Evolutionary conservation across 2,888 invertebrate species (phyloP), one percentile per base, ranked within the genome.

Genomic region (Craniophora ligustri): DNA sequence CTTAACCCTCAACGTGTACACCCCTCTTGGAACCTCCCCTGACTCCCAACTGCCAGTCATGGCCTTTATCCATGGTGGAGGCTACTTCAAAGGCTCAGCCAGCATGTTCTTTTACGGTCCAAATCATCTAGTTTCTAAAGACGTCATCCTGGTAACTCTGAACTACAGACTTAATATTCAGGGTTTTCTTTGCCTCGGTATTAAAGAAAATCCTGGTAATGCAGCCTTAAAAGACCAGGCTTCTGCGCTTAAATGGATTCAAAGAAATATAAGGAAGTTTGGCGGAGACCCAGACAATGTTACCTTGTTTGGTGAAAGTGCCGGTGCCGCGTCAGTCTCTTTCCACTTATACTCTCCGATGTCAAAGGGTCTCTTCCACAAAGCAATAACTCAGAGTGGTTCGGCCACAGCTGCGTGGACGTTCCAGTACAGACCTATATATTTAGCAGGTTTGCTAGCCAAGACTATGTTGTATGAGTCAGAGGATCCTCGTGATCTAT

Each of bases 1-100:
- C 47, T 73, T 91, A 4, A 73, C 67, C 2, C 75, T 92, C 3
- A 91, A 92, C 30, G 80, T 93, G 0, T 86, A 81, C 58, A 85
- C 87, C 0, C 91, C 92, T 1, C 31, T 82, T 0, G 69, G 81
- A 14, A 55, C 72, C 0, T 14, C 45, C 1, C 30, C 67, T 0
- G 54, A 62, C 2, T 65, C 72, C 3, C 73, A 67, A 5, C 70
- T 89, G 11, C 88, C 92, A 0, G 90, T 92, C 7, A 92, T 92
- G 92, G 79, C 88, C 3, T 91, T 80, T 50, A 81, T 92, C 1
- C 92, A 92, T 21, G 92, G 92, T 5, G 92, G 92, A 51, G 92
- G 87, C 0, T 93, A 78, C 61, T 87, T 81, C 26, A 72, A 83
- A 36, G 91, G 91, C 0, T 88, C 90, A 0, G 79, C 81, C 0